Conservation (phyloP, 2,797 vertebrate genomes). For the Petrocephalus schoutedeni region DNA sequence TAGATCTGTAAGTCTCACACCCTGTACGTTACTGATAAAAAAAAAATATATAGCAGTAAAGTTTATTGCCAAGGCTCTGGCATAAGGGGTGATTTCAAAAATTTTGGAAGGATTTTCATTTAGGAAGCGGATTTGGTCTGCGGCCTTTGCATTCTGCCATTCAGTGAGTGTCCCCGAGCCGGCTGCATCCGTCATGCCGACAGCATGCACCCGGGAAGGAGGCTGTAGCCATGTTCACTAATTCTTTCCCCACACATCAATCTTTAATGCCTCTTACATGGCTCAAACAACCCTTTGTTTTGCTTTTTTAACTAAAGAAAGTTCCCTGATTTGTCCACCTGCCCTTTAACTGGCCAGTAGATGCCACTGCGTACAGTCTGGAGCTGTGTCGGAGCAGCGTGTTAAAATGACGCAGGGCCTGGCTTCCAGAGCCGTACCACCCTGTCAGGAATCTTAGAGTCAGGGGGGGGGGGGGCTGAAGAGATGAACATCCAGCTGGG, state of each 20-base stretch:
- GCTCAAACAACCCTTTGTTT: neutral
- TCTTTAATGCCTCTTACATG: neutral
- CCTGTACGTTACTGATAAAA: neutral
- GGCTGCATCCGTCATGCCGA: neutral
- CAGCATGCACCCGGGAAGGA: neutral
- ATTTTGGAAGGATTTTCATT: neutral
- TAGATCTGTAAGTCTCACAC: neutral
- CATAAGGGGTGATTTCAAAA: neutral
- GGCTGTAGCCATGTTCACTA: neutral
- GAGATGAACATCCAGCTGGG: neutral
- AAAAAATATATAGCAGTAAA: neutral
- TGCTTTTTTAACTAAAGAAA: neutral
- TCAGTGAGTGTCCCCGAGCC: neutral
- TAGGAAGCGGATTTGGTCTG: neutral
- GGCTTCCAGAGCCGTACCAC: neutral
- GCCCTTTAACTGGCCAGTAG: neutral
- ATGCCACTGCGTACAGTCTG: neutral
- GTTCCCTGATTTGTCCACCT: neutral
- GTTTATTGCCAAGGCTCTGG: neutral
- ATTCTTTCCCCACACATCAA: neutral
- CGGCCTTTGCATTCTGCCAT: neutral
- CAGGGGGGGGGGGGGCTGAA: neutral
- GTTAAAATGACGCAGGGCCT: neutral
- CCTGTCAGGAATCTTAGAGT: neutral
- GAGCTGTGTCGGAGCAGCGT: neutral